phyloP scores from a whole-genome alignment of 2,797 vertebrate species.

The Strix occidentalis region DNA sequence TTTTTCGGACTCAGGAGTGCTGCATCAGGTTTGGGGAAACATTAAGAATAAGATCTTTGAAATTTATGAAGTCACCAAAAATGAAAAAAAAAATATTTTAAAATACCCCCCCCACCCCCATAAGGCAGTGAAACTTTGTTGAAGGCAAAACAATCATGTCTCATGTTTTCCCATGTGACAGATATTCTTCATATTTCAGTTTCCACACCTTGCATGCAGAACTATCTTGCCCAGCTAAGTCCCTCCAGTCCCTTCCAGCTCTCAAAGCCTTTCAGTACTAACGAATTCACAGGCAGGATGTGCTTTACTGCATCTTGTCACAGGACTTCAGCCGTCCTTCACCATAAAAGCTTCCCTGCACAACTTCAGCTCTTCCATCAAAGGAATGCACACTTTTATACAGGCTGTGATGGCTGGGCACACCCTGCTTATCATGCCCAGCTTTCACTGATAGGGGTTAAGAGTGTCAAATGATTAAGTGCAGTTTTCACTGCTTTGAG shows the following conservation, averaged over 20 bases:
- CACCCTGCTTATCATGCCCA: background rate
- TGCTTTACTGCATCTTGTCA: background rate
- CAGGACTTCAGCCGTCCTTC: background rate
- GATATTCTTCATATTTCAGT: background rate
- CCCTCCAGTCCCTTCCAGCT: background rate
- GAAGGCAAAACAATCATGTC: background rate
- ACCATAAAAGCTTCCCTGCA: background rate
- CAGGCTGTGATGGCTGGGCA: background rate
- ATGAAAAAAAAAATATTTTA: no score
- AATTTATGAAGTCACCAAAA: background rate
- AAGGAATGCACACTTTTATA: background rate
- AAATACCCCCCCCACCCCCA: no score
- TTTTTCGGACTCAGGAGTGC: background rate
- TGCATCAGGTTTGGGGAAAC: background rate
- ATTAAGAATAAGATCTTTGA: background rate
- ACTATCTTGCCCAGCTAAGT: background rate
- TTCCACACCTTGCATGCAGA: background rate
- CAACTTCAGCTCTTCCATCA: background rate
- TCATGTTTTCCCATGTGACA: background rate
- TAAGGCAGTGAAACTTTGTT: background rate
- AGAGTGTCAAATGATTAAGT: background rate
- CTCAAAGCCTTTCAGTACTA: background rate
- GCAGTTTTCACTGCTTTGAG: background rate
- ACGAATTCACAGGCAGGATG: rapidly evolving
- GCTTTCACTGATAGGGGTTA: background rate